A percentile compares a stretch with the other conserved stretches of the same genome.
Evolutionary conservation across 1,140 invertebrate species (phyloP).

Genomic region (Leptopilina boulardi): DNA sequence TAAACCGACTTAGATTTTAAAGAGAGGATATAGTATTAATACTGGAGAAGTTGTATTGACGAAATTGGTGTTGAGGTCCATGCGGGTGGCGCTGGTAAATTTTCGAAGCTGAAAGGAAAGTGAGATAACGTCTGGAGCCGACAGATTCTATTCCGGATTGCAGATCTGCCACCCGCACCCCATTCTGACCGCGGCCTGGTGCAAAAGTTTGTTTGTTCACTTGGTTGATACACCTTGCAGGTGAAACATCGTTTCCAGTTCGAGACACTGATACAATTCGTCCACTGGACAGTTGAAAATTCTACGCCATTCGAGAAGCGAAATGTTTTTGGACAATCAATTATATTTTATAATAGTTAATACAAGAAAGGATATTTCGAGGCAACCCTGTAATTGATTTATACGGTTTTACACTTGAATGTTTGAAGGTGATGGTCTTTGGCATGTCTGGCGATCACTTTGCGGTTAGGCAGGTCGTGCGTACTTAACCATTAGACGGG

Average conservation of each 20-base stretch:
- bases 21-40: not conserved
- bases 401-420: not conserved
- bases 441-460: slow-evolving; percentile 65
- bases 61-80: slow-evolving; percentile 13
- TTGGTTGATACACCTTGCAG: slow-evolving; percentile 66
- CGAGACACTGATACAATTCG: slow-evolving; percentile 46
- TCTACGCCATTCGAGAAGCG: no score
- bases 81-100: slow-evolving; percentile 41
- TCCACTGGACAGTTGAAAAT: slow-evolving; percentile 45
- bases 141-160: slow-evolving; percentile 76
- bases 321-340: no score
- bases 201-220: slow-evolving; percentile 59
- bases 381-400: not conserved
- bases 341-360: no score
- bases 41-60: not conserved
- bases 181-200: slow-evolving; percentile 57
- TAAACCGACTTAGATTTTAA: not conserved
- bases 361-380: no score
- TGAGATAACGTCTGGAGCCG: slow-evolving; percentile 71
- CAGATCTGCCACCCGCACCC: slow-evolving; percentile 70
- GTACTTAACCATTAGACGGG: slow-evolving; percentile 71
- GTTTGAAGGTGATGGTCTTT: slow-evolving; percentile 51
- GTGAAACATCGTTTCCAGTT: slow-evolving; percentile 66
- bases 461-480: slow-evolving; percentile 65
- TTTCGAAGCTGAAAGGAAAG: slow-evolving; percentile 48